Base-by-base conservation (phyloP, 2,113 vertebrate species). In the Ifrita kowaldi region DNA sequence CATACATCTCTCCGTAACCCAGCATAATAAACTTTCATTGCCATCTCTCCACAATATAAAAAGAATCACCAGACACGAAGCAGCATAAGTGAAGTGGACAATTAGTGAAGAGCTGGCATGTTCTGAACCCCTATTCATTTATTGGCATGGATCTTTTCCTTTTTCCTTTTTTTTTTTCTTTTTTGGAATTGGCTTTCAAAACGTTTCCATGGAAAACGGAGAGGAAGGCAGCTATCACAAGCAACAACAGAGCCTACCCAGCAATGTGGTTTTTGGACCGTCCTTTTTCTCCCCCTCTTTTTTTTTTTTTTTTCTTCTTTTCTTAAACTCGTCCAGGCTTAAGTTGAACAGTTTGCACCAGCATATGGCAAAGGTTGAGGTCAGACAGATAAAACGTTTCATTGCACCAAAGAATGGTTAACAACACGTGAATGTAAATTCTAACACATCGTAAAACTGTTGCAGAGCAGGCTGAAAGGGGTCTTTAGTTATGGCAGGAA, bases 351-450 rank as follows among this genome's bases (percentile, higher is more conserved):
- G 97, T 97, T 97, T 97, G 95, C 79, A 59, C 93, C 87, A 98
- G 98, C 99, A 99, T 99, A 99, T 99, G 99, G 99, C 98, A 98
- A 97, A 98, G 99, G 98, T 98, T 97, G 98, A 98, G 99, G 99
- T 99, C 99, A 99, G 98, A 99, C 95, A 97, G 98, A 99, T 99
- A 99, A 99, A 99, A 98, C 98, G 97, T 99, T 98, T 98, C 98
- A 97, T 97, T 98, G 96, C 78, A 3, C 96, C 49, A 35, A 97
- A 98, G 98, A 98, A 99, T 98, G 97, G 98, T 99, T 99, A 99
- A 99, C 99, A 98, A 98, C 98, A 97, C 91, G 97, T 98, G 98
- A 99, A 99, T 99, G 98, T 97, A 98, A 98, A 99, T 98, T 98
- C 95, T 98, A 98, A 98, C 98, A 98, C 98, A 98, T 98, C 98